These are phyloP conservation scores for Danaus melanippus DNA, from an alignment of 1,140 invertebrate species.

Conservation along the genomic window DNA sequence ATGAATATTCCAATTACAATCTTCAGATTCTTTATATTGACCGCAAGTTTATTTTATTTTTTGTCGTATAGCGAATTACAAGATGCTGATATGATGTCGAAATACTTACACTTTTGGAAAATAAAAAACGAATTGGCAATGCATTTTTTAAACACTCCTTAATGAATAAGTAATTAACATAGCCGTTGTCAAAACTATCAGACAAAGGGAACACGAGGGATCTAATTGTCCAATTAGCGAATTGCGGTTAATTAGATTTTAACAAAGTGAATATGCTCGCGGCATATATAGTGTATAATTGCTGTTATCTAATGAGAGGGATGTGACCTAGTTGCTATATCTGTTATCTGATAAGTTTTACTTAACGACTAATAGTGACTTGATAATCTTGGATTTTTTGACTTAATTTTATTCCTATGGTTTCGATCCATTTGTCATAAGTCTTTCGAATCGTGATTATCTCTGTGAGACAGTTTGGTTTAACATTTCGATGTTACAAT, in stretches of 20 bases:
- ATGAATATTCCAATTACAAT: slow-evolving; percentile 17
- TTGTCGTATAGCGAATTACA: slow-evolving; percentile 3
- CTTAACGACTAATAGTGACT: no score
- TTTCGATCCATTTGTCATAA: no score
- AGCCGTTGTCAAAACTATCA: no score
- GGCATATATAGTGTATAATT: no score
- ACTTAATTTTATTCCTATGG: no score
- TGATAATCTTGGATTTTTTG: no score
- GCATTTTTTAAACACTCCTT: background rate
- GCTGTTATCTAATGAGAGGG: no score
- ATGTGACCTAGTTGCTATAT: no score
- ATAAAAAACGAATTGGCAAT: slow-evolving; percentile 3
- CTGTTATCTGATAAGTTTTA: no score
- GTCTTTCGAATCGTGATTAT: background rate
- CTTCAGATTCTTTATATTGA: slow-evolving; percentile 11
- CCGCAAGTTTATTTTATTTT: slow-evolving; percentile 5
- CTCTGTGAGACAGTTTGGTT: slow-evolving; percentile 1
- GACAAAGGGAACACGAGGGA: no score
- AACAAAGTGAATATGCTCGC: no score
- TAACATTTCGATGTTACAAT: slow-evolving; percentile 20
- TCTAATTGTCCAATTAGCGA: slow-evolving; percentile 2
- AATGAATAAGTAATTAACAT: no score
- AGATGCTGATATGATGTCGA: slow-evolving; percentile 4
- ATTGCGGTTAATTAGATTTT: slow-evolving; percentile 3
- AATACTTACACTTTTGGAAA: slow-evolving; percentile 5